Base-by-base conservation (phyloP, 30 jellyfish, hydroid and myxozoan species). In the Catostylus mosaicus region DNA sequence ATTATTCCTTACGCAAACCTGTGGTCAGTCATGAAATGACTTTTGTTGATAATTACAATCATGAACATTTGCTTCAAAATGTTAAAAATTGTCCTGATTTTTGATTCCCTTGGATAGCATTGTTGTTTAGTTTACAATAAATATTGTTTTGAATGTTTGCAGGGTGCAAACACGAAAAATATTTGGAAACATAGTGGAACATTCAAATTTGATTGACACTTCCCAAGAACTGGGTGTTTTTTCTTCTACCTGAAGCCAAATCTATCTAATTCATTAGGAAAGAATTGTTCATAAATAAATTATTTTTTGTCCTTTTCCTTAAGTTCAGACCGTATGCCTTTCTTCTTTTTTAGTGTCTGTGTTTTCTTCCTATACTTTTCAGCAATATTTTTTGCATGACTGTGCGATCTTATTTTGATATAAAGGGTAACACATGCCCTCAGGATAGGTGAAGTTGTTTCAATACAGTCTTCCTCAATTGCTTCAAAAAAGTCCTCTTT, bases 271-370 rank as follows among this genome's bases (percentile, higher is more conserved):
- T n/a, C n/a, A n/a, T n/a, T n/a, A n/a, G n/a, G 54, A 0, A 9
- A 43, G 8, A 16, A 43, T 43, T 6, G 54, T 43, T 43, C 54
- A 43, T 43, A 6, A 43, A 9, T 0, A 43, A 0, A 6, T 43
- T 43, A 43, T 43, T 43, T 43, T 19, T 48, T 48, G 30, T 57
- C 71, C n/a, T 57, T 57, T 57, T 16, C 71, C 32, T 57, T 57
- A 27, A 57, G 71, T 57, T 57, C 71, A 30, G 71, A 57, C n/a
- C 71, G 23, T 9, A 57, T 57, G 12, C 71, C 71, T 27, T 57
- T 57, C 71, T 57, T 57, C 71, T 23, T 57, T 30, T 57, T 57
- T 9, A 12, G 71, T 57, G 71, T 57, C 71, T 57, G 71, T 57
- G 71, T 57, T 57, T 24, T 30, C 71, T 57, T 57, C 71, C 71